Conservation (phyloP, 2,797 vertebrate species). For the Astyanax mexicanus region DNA sequence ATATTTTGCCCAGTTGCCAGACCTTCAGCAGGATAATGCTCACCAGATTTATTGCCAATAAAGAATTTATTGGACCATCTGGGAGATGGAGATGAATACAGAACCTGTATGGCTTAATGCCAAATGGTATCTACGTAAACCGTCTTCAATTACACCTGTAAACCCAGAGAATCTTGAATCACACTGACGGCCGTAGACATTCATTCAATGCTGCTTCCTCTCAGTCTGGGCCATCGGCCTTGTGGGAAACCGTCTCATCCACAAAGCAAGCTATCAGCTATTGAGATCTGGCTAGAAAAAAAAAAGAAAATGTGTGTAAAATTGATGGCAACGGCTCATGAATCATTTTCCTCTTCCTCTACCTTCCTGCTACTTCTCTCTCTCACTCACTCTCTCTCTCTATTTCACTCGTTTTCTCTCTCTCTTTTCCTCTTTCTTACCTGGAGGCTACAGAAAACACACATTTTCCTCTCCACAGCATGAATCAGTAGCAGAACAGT, state of each 20-base stretch:
- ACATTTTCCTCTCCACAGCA: conserved; percentile 26
- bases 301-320: conserved; percentile 34
- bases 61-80: too few species aligned
- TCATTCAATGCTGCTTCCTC: conserved; percentile 1
- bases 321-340: conserved; percentile 25
- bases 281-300: conserved; percentile 32
- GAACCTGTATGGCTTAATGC: too few species aligned
- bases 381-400: conserved; percentile 20
- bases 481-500: conserved; percentile 40
- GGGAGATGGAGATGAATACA: too few species aligned
- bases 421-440: conserved; percentile 18
- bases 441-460: conserved; percentile 29
- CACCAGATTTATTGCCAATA: too few species aligned
- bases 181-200: conserved; percentile 11
- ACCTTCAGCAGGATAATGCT: too few species aligned
- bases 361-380: too few species aligned
- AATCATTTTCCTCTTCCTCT: conserved; percentile 26
- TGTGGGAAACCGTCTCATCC: conserved; percentile 14
- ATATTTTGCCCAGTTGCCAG: too few species aligned
- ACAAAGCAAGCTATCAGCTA: conserved; percentile 29
- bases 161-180: conserved; percentile 16
- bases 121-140: too few species aligned
- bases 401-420: conserved; percentile 30
- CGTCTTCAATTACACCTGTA: background rate
- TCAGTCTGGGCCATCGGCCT: conserved; percentile 10